These are phyloP conservation scores for Pimpla rufipes DNA, from an alignment of 2,888 invertebrate genomes.

Conservation along the genomic window DNA sequence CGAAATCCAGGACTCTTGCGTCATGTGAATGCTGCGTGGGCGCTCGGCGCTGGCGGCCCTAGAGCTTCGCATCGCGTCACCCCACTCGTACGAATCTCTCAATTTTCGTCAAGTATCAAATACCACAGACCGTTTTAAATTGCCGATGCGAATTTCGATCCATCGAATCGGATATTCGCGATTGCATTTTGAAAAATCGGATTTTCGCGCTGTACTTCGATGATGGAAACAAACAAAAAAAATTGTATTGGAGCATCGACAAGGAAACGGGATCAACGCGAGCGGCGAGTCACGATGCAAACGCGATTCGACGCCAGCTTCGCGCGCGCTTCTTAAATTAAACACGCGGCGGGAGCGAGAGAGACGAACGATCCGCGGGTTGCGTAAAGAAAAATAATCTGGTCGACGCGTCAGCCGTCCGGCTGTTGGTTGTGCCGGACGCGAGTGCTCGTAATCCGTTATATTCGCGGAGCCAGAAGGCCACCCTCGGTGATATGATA, in stretches of 20 bases:
- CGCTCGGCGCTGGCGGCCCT: conserved; percentile 37
- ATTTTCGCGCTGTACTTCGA: neutral
- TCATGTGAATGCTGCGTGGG: conserved; percentile 66
- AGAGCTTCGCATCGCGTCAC: conserved; percentile 35
- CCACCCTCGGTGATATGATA: neutral
- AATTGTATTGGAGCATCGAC: conserved; percentile 12
- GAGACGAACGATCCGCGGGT: conserved; percentile 41
- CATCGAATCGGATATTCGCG: neutral
- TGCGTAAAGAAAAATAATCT: conserved; percentile 66
- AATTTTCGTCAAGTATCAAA: neutral
- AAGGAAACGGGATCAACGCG: conserved; percentile 19
- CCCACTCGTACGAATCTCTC: conserved; percentile 3
- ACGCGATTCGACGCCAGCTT: conserved; percentile 42
- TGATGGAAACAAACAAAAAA: neutral
- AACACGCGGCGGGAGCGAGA: conserved; percentile 36
- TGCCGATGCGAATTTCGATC: neutral
- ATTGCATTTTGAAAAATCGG: neutral
- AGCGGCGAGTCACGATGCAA: conserved; percentile 20
- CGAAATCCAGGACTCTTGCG: conserved; percentile 82
- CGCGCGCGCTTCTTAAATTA: conserved; percentile 62
- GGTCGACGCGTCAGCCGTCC: conserved; percentile 19
- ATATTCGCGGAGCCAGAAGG: conserved; percentile 1
- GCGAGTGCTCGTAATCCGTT: conserved; percentile 29
- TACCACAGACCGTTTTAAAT: neutral
- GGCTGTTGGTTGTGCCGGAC: conserved; percentile 31